These are phyloP conservation scores for Eleginops maclovinus DNA, from an alignment of 2,113 vertebrate genomes.

Conservation along the genomic window DNA sequence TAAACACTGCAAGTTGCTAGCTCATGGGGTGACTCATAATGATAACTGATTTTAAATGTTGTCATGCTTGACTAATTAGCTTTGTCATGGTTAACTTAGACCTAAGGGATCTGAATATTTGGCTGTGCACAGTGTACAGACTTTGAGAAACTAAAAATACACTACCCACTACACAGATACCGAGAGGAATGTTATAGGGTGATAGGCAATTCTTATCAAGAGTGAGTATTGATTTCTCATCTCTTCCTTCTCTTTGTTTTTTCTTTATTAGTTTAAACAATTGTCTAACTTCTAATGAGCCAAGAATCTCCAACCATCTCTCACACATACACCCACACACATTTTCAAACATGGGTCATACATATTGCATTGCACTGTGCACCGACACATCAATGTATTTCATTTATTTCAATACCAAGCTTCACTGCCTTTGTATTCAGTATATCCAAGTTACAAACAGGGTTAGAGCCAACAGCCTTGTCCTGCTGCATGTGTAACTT, in stretches of 20 bases:
- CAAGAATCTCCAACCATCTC: background rate
- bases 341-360: background rate
- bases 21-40: conserved; percentile 29
- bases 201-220: background rate
- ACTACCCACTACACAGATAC: background rate
- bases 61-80: conserved; percentile 39
- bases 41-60: conserved; percentile 34
- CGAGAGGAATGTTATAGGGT: conserved; percentile 1
- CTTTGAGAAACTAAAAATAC: conserved; percentile 32
- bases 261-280: background rate
- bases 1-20: conserved; percentile 24
- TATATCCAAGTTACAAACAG: background rate
- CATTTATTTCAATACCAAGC: background rate
- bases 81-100: conserved; percentile 30
- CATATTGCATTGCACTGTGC: background rate
- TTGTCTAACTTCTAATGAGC: background rate
- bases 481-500: conserved; percentile 26
- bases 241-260: background rate
- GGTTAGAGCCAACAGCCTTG: background rate
- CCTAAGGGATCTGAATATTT: conserved; percentile 8
- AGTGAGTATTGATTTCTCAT: background rate
- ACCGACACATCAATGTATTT: background rate
- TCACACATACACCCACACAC: background rate
- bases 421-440: conserved; percentile 17
- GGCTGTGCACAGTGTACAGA: background rate